Evolutionary conservation across 2,888 invertebrate species (phyloP).

Genomic region (Plagodis pulveraria): DNA sequence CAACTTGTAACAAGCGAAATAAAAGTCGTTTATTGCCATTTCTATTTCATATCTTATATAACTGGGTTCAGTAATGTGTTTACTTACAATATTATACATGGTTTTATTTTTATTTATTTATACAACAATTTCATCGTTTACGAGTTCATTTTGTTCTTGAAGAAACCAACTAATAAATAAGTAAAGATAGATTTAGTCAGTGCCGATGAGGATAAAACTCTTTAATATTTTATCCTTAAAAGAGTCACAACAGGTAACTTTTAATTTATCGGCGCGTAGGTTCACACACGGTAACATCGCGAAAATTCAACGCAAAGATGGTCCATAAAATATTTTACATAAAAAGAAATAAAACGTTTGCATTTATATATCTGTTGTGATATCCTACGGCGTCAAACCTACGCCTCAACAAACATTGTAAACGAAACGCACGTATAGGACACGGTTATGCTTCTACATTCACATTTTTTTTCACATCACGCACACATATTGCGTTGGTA

Average conservation of each 20-base stretch:
- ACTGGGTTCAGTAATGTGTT: slow-evolving; percentile 8
- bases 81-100: slow-evolving; percentile 13
- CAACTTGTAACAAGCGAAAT: slow-evolving; percentile 16
- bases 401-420: slow-evolving; percentile 17
- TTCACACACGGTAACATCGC: background rate
- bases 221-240: slow-evolving; percentile 5
- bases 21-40: slow-evolving; percentile 20
- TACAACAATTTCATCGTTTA: slow-evolving; percentile 16
- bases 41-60: slow-evolving; percentile 11
- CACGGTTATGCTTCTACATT: slow-evolving; percentile 15
- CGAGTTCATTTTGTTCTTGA: slow-evolving; percentile 12
- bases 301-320: background rate
- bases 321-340: too few relatives aligned
- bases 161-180: slow-evolving; percentile 7
- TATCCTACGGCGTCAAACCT: slow-evolving; percentile 6
- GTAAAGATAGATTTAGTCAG: slow-evolving; percentile 7
- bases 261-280: slow-evolving; percentile 15
- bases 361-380: background rate
- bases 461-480: background rate
- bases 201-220: slow-evolving; percentile 3
- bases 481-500: slow-evolving; percentile 15
- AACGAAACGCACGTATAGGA: slow-evolving; percentile 16
- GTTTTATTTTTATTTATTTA: slow-evolving; percentile 2
- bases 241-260: slow-evolving; percentile 16
- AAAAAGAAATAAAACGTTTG: too few relatives aligned